phyloP scores from a whole-genome alignment of 64 coral and sea anemone genomes.

The Stichodactyla mertensii region DNA sequence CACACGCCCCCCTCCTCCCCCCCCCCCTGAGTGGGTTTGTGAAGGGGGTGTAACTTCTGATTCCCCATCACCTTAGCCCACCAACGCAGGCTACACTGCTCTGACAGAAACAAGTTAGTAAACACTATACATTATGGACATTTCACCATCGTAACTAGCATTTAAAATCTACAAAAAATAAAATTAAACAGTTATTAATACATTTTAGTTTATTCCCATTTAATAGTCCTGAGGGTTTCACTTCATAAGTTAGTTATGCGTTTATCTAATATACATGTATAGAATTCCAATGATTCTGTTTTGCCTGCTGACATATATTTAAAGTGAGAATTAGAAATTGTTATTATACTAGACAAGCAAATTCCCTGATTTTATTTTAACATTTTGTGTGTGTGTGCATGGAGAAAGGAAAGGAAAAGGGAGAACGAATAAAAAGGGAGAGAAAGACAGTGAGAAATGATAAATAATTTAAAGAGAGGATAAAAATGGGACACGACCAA shows the following conservation, averaged over 20 bases:
- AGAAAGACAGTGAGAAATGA: background rate
- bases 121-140: too few species aligned
- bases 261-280: constrained; percentile 11
- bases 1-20: too few species aligned
- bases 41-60: too few species aligned
- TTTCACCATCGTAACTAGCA: too few species aligned
- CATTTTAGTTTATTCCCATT: constrained; percentile 14
- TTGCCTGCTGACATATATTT: background rate
- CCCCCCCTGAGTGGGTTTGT: too few species aligned
- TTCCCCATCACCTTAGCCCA: too few species aligned
- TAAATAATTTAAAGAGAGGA: background rate
- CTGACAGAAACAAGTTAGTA: too few species aligned
- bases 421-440: background rate
- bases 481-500: background rate
- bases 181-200: background rate
- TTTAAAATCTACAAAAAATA: background rate
- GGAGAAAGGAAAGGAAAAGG: background rate
- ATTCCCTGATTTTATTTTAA: background rate
- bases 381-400: background rate
- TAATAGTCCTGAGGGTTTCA: background rate
- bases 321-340: background rate
- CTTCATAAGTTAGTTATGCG: constrained; percentile 12
- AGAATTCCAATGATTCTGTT: background rate
- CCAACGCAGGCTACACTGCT: too few species aligned
- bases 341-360: background rate